These are phyloP conservation scores for Halcyon senegalensis DNA, from an alignment of 2,113 vertebrate species.

Conservation along the genomic window DNA sequence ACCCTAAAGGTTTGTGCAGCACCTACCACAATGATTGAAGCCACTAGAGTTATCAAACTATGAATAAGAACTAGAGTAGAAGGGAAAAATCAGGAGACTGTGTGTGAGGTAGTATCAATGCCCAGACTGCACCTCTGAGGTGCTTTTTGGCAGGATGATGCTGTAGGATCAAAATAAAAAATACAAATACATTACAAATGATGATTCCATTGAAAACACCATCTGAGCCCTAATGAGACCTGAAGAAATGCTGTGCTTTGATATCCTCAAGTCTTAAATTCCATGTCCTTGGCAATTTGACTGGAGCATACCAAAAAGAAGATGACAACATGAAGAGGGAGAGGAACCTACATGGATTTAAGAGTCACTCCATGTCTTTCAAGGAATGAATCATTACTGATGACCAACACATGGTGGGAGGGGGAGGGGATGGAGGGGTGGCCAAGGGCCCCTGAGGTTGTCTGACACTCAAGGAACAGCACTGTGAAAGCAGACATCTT, in stretches of 20 bases:
- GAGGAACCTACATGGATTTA: not conserved
- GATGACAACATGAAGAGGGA: not conserved
- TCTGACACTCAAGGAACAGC: conserved; percentile 67
- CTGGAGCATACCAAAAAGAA: not conserved
- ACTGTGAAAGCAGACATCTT: conserved; percentile 79
- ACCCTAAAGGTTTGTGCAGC: conserved; percentile 2
- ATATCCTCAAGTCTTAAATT: not conserved
- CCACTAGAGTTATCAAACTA: not conserved
- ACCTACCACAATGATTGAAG: not conserved
- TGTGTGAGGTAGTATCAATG: not conserved
- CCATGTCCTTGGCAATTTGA: not conserved
- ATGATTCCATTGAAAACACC: not conserved
- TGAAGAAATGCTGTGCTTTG: not conserved
- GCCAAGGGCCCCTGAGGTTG: conserved; percentile 60
- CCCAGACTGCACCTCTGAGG: not conserved
- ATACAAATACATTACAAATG: not conserved
- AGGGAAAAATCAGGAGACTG: not conserved
- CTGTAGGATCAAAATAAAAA: not conserved
- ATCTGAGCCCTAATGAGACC: not conserved
- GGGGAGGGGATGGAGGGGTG: not conserved
- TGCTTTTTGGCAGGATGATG: not conserved
- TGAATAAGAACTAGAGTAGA: conserved; percentile 22
- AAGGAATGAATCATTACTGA: conserved; percentile 54
- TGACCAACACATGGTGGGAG: conserved; percentile 61
- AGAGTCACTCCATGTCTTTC: not conserved